Evolutionary conservation across 2,797 vertebrate species (phyloP), one percentile per base, ranked within the genome.

Genomic region (Oryzias dopingdopingensis): DNA sequence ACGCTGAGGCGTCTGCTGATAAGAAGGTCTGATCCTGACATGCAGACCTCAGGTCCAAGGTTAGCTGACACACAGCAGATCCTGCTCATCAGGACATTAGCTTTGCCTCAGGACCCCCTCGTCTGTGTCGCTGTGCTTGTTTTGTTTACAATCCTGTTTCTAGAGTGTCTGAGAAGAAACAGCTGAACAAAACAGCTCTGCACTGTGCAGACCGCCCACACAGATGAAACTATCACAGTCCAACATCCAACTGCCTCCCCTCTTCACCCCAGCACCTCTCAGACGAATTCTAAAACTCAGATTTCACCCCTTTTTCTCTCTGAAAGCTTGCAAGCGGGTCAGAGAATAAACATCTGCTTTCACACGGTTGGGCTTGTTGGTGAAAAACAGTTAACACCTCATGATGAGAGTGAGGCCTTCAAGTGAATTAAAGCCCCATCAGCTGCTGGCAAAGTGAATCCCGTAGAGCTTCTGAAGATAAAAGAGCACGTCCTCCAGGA

Each of bases 111-210:
- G 29, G 29, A 32, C 7, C 26, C 6, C 26, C 7, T 26, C 26
- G 67, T 59, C 47, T 29, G 55, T 51, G 50, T 55, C 64, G 53
- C 20, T 69, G 22, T 58, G 65, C 71, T 70, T 58, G 63, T 51
- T 56, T 14, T 56, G 49, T 66, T 73, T 62, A 60, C 29, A 12
- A 43, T 16, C 4, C 48, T 50, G 52, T 41, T 60, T 71, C 57
- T 29, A 29, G 26, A 29, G 7, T 42, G 52, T 52, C 52, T 52
- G 41, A 17, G 17, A 40, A 49, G 42, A 55, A 60, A 23, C 23
- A n/a, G 48, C 51, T 1, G 14, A 65, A 41, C 53, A 51, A 63
- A 60, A 53, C 42, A 67, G 41, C 16, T 16, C 6, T 8, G 47
- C 41, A 14, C 23, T 20, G 14, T n/a, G 44, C 41, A 23, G 59